Evolutionary conservation across 2,113 vertebrate species (phyloP).

Genomic region (Alces alces): DNA sequence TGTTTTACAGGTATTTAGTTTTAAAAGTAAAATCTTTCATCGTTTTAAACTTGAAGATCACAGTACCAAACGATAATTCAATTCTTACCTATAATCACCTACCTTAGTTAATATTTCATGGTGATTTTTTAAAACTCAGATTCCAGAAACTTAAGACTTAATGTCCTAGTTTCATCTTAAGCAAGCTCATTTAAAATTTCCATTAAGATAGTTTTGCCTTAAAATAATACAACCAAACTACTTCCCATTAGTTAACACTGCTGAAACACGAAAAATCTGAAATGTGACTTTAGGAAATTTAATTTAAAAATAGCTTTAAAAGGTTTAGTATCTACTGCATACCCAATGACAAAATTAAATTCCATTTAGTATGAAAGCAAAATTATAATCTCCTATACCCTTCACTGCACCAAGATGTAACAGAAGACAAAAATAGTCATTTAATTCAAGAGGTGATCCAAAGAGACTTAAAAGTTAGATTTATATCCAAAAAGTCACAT

Average conservation of each 20-base stretch:
- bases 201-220: constrained; percentile 11
- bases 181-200: constrained; percentile 25
- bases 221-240: constrained; percentile 21
- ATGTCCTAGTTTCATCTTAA: constrained; percentile 11
- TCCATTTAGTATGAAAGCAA: neutral
- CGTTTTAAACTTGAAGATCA: constrained; percentile 2
- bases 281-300: neutral
- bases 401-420: neutral
- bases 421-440: neutral
- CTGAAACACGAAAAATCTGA: neutral
- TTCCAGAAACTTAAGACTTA: constrained; percentile 25
- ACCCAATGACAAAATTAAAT: constrained; percentile 29
- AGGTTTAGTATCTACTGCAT: neutral
- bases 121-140: neutral
- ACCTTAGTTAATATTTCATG: neutral
- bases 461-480: neutral
- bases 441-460: neutral
- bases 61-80: neutral
- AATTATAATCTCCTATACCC: neutral
- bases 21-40: constrained; percentile 25
- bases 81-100: neutral
- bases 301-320: constrained; percentile 17
- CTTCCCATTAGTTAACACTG: neutral
- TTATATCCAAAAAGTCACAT: neutral
- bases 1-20: neutral